A percentile compares a stretch with the other conserved stretches of the same genome.
These are phyloP conservation scores for Malthinus seriepunctatus DNA, from an alignment of 2,888 invertebrate species.

Conservation along the genomic window DNA sequence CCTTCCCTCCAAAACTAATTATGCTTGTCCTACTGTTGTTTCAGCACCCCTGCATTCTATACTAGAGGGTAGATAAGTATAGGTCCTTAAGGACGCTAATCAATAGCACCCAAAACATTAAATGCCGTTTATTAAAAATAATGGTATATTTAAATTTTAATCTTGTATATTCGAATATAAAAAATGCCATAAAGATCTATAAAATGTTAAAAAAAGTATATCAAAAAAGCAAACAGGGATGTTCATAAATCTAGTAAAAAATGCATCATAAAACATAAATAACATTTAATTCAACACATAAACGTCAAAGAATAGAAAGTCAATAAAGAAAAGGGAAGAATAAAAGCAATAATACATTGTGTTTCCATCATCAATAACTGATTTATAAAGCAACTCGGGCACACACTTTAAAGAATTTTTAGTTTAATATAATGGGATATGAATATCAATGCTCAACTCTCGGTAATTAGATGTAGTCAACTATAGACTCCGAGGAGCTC, in stretches of 20 bases:
- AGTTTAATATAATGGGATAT: conserved; percentile 36
- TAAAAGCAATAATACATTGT: conserved; percentile 28
- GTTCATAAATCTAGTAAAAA: conserved; percentile 20
- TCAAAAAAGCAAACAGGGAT: conserved; percentile 8
- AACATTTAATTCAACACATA: conserved; percentile 30
- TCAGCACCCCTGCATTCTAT: too few species aligned
- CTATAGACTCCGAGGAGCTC: conserved; percentile 31
- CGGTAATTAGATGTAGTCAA: conserved; percentile 39
- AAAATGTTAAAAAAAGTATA: conserved; percentile 17
- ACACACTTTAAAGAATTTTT: conserved; percentile 33
- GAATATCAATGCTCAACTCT: conserved; percentile 34
- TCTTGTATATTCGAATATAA: neutral
- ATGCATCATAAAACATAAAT: conserved; percentile 29
- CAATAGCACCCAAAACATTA: too few species aligned
- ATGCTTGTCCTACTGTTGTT: too few species aligned
- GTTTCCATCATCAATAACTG: conserved; percentile 33
- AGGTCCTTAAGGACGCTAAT: too few species aligned
- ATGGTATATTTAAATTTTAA: too few species aligned
- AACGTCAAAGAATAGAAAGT: conserved; percentile 28
- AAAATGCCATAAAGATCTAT: conserved; percentile 18
- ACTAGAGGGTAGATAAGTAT: too few species aligned
- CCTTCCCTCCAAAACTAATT: too few species aligned
- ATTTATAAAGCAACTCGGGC: conserved; percentile 33
- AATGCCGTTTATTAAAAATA: too few species aligned
- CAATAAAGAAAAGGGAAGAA: conserved; percentile 23